Evolutionary conservation across 2,797 vertebrate genomes (phyloP), one percentile per base, ranked within the genome.

Genomic region (Acanthis flammea): DNA sequence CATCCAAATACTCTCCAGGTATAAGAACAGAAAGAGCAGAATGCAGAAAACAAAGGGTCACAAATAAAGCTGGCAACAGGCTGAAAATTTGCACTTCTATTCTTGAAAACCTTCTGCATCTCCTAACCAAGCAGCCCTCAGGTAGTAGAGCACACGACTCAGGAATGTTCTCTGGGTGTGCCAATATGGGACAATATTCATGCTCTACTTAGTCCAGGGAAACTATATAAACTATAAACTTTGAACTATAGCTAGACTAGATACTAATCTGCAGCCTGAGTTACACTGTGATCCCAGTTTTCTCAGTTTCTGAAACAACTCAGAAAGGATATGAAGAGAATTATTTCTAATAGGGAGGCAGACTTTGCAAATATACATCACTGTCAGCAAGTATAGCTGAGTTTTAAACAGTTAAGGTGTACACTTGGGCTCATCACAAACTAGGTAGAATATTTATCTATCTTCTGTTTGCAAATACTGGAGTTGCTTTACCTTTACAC

Each of bases 131-230:
- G 21, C 37, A 25, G 50, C 8, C 18, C 10, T 51, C 30, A 42
- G 9, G 50, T 72, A 39, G 28, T 7, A 23, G 33, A n/a, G 37
- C 42, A 50, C 19, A 19, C 16, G 53, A 0, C 7, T 53, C 45
- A 63, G 58, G 17, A 78, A 30, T 0, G 0, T 51, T 33, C 55
- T 79, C 23, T 44, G 63, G 8, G 2, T 21, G 3, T 28, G 22
- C 41, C 18, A 76, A 14, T 37, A 31, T 23, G 39, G 19, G 19
- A 35, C 23, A 66, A 47, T 48, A 65, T 37, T 72, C 35, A 53
- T 4, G 1, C 27, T 72, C 47, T 39, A 19, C 9, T 65, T 65
- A 65, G 60, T 23, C 11, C 27, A 54, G 33, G 31, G 11, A 76
- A 85, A 33, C 1, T 14, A 54, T n/a, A 54, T n/a, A 14, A 54